Evolutionary conservation across 2,797 vertebrate species (phyloP), one percentile per base, ranked within the genome.

Genomic region (Urosaurus nigricauda): DNA sequence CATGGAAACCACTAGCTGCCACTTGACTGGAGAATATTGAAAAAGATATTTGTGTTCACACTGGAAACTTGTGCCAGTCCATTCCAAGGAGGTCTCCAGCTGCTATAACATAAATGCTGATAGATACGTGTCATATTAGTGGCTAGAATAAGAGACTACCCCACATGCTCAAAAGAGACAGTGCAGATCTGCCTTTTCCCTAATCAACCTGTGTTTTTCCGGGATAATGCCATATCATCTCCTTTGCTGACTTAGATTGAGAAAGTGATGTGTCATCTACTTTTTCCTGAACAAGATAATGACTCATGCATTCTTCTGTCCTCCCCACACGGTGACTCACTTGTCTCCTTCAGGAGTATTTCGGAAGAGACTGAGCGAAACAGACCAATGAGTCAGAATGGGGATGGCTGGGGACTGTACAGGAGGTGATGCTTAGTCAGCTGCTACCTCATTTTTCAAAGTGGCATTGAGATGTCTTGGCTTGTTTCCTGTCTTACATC

Each of bases 341-440:
- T 83, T 87, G 88, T 85, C 47, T 84, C 92, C 78, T 88, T 63
- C 56, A 4, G 83, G 81, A 78, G 84, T 89, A 74, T 79, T 90
- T 71, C 90, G 80, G 89, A 94, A 6, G 85, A 94, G 90, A 89
- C 93, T 90, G 90, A 93, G 92, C 71, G 91, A 93, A 65, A 86
- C 87, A 86, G 87, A 94, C 7, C 37, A 68, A 5, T 86, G 90
- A 83, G 2, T 89, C 88, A 89, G 89, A n/a, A 82, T 77, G 35
- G 84, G 56, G 70, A 77, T 75, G 43, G 81, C 24, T 79, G 85
- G 87, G 75, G 80, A 51, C 16, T 9, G 7, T 87, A 87, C 87
- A 40, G 81, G 80, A 65, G 32, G 84, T 74, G 47, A 77, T 8
- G 56, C 84, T 90, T 83, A 90, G 91, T 85, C 21, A 37, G 82